These are phyloP conservation scores for Procambarus virginalis DNA, from an alignment of 1,140 invertebrate species.

Conservation along the genomic window DNA sequence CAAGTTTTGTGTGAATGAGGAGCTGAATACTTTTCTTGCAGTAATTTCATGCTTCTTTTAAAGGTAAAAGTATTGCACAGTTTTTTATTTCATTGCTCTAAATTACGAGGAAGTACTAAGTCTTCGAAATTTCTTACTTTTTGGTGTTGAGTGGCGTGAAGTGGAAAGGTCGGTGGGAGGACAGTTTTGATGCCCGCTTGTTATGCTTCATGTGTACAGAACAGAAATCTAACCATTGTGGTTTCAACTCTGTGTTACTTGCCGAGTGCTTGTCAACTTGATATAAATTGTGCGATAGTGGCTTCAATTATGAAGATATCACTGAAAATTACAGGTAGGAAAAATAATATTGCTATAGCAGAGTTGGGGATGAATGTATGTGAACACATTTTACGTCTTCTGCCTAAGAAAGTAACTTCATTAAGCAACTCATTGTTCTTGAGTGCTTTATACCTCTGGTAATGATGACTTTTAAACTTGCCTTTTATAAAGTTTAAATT, in stretches of 20 bases:
- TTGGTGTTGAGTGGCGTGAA: slow-evolving; percentile 13
- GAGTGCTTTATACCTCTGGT: neutral
- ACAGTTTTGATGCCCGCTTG: neutral
- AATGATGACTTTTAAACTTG: neutral
- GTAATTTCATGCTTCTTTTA: neutral
- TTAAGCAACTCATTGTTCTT: neutral
- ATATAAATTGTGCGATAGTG: neutral
- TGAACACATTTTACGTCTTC: too few species aligned
- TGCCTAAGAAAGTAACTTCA: neutral
- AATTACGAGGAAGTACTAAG: neutral
- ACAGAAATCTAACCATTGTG: neutral
- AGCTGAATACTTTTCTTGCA: neutral
- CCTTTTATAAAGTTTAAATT: neutral
- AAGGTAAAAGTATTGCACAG: neutral
- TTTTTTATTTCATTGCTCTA: neutral
- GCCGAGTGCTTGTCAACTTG: neutral
- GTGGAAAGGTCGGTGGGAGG: slow-evolving; percentile 16
- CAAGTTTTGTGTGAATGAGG: neutral
- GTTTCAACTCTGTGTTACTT: neutral
- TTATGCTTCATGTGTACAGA: neutral
- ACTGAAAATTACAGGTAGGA: too few species aligned
- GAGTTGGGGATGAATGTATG: too few species aligned
- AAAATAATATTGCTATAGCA: too few species aligned
- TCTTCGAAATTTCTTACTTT: neutral
- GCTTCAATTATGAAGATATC: neutral